Evolutionary conservation across 1,140 invertebrate species (phyloP).

Genomic region (Caenorhabditis brenneri): DNA sequence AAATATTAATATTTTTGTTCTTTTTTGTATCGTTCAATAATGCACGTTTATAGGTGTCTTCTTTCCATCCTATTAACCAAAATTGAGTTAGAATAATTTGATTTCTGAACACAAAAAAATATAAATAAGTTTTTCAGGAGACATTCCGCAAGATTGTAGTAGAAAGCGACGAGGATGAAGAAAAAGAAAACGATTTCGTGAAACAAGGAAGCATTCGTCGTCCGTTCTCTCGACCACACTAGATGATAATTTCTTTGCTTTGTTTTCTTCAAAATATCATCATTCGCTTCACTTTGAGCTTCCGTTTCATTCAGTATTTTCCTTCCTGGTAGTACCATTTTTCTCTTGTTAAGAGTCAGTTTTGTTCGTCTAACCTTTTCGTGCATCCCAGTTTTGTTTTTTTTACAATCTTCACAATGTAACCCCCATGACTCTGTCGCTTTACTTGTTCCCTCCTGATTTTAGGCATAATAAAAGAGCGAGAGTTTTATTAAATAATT

Average conservation of each 20-base stretch:
- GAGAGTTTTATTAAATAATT: not conserved
- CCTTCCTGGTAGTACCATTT: not conserved
- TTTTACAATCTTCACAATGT: not conserved
- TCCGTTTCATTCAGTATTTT: not conserved
- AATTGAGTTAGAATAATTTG: too few relatives aligned
- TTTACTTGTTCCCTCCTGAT: not conserved
- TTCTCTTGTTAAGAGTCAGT: not conserved
- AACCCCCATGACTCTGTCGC: conserved; percentile 8
- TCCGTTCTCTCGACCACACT: conserved; percentile 23
- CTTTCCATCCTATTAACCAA: too few relatives aligned
- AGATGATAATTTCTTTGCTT: not conserved
- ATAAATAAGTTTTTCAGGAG: conserved; percentile 5
- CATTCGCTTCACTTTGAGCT: not conserved
- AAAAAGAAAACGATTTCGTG: conserved; percentile 11
- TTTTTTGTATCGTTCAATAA: too few relatives aligned
- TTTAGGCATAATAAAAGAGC: conserved; percentile 23
- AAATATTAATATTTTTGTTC: not conserved
- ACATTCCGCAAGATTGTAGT: conserved; percentile 25
- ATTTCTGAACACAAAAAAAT: too few relatives aligned
- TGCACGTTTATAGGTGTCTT: too few relatives aligned
- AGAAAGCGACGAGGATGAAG: not conserved
- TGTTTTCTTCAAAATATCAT: not conserved
- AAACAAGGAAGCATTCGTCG: conserved; percentile 24
- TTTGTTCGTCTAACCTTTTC: not conserved
- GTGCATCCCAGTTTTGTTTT: not conserved